Base-by-base conservation (phyloP, 2,113 vertebrate genomes). In the Athene noctua region DNA sequence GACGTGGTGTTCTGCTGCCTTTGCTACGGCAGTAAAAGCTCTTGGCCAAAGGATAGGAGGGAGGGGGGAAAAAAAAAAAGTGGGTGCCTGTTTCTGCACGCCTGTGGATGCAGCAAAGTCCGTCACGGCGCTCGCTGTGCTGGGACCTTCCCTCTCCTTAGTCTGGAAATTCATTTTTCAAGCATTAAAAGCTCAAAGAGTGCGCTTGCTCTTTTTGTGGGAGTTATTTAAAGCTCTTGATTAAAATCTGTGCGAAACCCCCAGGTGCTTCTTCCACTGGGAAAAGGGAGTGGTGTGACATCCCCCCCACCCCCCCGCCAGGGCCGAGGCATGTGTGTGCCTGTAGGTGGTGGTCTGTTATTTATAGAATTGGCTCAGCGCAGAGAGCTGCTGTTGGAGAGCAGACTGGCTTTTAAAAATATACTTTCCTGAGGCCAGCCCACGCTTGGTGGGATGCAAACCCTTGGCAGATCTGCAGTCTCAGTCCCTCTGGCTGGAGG, bases 51-150 rank as follows among this genome's bases (percentile, higher is more conserved):
- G 65, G 19, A 2, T 0, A 5, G 55, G 47, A 32, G 21, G 10
- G 7, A 17, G 38, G 38, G 38, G 38, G 38, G 15, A 21, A 25
- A 13, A 21, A 47, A 47, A 46, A 34, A 15, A 7, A 1, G 9
- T 32, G 67, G 5, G 59, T 47, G 38, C 38, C 29, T 40, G 23
- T 66, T 40, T 5, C 52, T 54, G 27, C 54, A 26, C 0, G 4
- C 38, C 19, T 6, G 27, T 2, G 26, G 49, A 0, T 21, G 47
- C 55, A 18, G 67, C 49, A 14, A 15, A 25, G 6, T 10, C 73
- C 11, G 1, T 32, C 40, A 5, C 0, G 3, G 61, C 57, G 57
- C 74, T 25, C 0, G 19, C n/a, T 4, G 1, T n/a, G 29, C 36
- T 1, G 4, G 27, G 6, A 12, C 18, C 51, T 72, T 63, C 63